Evolutionary conservation across 2,888 invertebrate genomes (phyloP).

Genomic region (Gastracanthus pulcherrimus): DNA sequence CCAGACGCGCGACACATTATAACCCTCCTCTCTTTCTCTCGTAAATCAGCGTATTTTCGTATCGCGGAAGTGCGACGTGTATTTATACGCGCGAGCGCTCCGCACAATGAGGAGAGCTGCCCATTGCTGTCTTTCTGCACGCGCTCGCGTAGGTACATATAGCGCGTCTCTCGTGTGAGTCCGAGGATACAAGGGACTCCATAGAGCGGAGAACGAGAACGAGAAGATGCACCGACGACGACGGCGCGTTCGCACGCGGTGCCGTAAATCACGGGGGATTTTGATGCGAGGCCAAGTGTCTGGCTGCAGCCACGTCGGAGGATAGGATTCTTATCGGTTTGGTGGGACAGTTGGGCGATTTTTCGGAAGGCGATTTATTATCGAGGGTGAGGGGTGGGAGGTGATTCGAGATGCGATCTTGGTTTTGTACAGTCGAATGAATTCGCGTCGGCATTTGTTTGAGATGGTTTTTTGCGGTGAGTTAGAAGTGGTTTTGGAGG

Average conservation of each 20-base stretch:
- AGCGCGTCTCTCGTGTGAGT: too few species aligned
- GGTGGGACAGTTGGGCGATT: neutral
- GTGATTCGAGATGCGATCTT: neutral
- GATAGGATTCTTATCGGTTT: neutral
- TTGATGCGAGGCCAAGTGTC: conserved; percentile 36
- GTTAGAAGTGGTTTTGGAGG: too few species aligned
- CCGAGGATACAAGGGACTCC: too few species aligned
- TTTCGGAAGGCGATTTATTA: neutral
- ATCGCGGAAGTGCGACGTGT: conserved; percentile 41
- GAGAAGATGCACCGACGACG: conserved; percentile 1
- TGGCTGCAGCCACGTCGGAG: neutral
- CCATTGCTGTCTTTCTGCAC: neutral
- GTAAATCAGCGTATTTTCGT: conserved; percentile 74
- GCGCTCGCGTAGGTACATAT: too few species aligned
- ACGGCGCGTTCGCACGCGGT: neutral
- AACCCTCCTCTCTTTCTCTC: conserved; percentile 44
- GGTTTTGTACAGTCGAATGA: neutral
- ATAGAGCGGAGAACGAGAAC: neutral
- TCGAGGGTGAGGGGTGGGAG: neutral
- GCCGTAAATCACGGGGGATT: conserved; percentile 22
- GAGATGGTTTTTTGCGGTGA: too few species aligned
- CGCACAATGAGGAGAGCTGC: neutral
- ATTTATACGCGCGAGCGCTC: neutral
- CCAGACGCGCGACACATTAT: neutral
- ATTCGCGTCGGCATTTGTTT: neutral